Percentiles rank a stretch among this genome's conserved stretches.
These are phyloP conservation scores for Drosophila robusta DNA, from an alignment of 2,888 invertebrate species.

Conservation along the genomic window DNA sequence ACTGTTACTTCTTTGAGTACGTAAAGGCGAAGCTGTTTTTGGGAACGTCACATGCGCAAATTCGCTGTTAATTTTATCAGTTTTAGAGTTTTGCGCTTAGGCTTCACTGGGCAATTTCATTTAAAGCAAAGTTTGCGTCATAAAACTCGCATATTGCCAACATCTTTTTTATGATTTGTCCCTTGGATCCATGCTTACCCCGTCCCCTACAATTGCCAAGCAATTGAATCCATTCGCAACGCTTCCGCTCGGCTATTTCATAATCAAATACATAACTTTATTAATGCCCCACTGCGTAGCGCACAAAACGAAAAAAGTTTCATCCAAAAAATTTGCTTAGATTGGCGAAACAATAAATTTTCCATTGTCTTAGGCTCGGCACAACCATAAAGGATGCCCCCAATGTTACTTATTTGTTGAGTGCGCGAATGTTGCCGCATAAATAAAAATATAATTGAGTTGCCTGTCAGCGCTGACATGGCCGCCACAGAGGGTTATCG, in stretches of 20 bases:
- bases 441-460: constrained; percentile 79
- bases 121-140: constrained; percentile 63
- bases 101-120: constrained; percentile 58
- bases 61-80: constrained; percentile 54
- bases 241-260: constrained; percentile 48
- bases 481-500: background rate
- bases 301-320: constrained; percentile 48
- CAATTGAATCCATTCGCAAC: constrained; percentile 71
- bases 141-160: constrained; percentile 55
- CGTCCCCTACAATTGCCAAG: constrained; percentile 49
- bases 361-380: constrained; percentile 55
- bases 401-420: constrained; percentile 70
- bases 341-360: constrained; percentile 77
- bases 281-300: constrained; percentile 49
- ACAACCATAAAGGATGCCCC: constrained; percentile 25
- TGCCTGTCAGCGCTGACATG: constrained; percentile 11
- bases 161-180: constrained; percentile 56
- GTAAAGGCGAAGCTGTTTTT: background rate
- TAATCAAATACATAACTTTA: constrained; percentile 79
- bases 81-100: constrained; percentile 35
- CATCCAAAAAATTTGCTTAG: constrained; percentile 73
- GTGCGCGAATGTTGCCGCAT: constrained; percentile 76
- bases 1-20: too few relatives aligned
- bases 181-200: background rate
- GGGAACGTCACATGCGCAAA: constrained; percentile 2